Evolutionary conservation across 1,140 invertebrate species (phyloP).

Genomic region (Drosophila athabasca): DNA sequence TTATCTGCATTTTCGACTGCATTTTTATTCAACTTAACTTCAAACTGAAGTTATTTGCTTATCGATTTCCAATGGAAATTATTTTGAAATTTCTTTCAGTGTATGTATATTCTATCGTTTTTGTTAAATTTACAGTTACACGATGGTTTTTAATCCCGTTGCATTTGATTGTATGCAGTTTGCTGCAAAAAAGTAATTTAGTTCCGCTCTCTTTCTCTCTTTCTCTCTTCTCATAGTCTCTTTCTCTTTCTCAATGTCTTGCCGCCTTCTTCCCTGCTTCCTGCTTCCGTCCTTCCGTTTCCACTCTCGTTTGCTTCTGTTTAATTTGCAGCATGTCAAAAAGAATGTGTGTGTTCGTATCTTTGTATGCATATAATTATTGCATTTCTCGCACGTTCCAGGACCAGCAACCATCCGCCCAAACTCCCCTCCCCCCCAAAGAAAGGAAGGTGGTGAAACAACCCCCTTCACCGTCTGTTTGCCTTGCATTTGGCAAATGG

Average conservation of each 20-base stretch:
- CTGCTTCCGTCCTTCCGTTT: conserved; percentile 1
- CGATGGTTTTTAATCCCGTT: conserved; percentile 78
- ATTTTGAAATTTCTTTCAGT: neutral
- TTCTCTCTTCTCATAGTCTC: neutral
- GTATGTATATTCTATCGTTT: conserved; percentile 22
- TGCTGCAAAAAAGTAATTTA: conserved; percentile 75
- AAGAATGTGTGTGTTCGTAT: conserved; percentile 45
- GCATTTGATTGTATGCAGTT: conserved; percentile 78
- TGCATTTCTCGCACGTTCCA: conserved; percentile 76
- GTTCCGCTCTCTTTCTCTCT: conserved; percentile 27
- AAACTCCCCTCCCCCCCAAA: too few species aligned
- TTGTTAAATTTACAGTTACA: conserved; percentile 44
- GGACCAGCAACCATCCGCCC: conserved; percentile 20
- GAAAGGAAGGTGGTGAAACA: too few species aligned
- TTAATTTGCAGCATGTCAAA: conserved; percentile 82
- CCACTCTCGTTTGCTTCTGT: conserved; percentile 49
- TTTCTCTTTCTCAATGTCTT: neutral
- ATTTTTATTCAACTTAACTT: too few species aligned
- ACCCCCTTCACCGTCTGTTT: conserved; percentile 52
- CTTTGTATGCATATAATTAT: conserved; percentile 80
- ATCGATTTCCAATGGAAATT: too few species aligned
- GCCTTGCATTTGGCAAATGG: conserved; percentile 73
- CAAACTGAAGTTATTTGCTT: too few species aligned
- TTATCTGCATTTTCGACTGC: too few species aligned
- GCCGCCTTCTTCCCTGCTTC: conserved; percentile 3